Base-by-base conservation (phyloP, 2,797 vertebrate species). In the Lateolabrax maculatus region DNA sequence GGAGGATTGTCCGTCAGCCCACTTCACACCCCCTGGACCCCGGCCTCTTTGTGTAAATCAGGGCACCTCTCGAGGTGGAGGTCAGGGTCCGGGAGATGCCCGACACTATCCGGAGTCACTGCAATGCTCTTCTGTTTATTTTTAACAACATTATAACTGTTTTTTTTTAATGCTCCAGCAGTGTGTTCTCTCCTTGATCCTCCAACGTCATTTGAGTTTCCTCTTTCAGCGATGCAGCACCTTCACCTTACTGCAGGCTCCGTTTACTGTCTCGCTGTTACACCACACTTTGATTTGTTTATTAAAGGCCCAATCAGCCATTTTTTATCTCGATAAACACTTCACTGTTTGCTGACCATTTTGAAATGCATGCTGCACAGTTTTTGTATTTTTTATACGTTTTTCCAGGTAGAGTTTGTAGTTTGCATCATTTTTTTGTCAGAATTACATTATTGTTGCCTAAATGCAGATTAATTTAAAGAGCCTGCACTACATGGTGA, bases 101-200 rank as follows among this genome's bases (percentile, higher is more conserved):
- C 49, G 1, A 3, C 19, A 13, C 52, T 10, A 16, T 69, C 66
- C 36, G 12, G 15, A 61, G 63, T 74, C 73, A 44, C 65, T 37
- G 69, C 73, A 72, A 57, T 23, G 44, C 23, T 57, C 4, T 4
- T 51, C 18, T 13, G 7, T 71, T 56, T 89, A 77, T 85, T 84
- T 85, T 84, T 74, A 86, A 71, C 60, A 10, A 16, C 62, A 9
- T 34, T 11, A 2, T 57, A 39, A 67, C 58, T 41, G 27, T 5
- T 6, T 15, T 15, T 76, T 77, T 62, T 53, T 55, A n/a, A 34
- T 21, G 10, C 44, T 36, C 2, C 57, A 34, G 31, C 55, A 48
- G 15, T 62, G 36, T 61, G 85, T 86, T 87, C 89, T 79, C 79
- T 68, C 34, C 69, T 44, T 23, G 49, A 52, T 67, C 39, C 67